Conservation (phyloP, 2,797 vertebrate genomes). For the Iguana delicatissima region DNA sequence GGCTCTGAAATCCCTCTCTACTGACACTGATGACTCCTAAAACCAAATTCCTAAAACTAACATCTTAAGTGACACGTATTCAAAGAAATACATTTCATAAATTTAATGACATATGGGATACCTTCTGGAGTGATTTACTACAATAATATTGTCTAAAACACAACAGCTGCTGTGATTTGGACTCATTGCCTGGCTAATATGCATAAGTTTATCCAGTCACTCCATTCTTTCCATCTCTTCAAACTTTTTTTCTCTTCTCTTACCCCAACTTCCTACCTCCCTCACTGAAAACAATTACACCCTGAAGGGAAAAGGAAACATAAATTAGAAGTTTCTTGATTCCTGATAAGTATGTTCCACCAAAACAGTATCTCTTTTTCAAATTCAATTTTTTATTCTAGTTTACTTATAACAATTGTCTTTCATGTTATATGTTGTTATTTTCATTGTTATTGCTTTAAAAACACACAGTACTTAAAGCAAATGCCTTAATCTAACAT, state of each 20-base stretch:
- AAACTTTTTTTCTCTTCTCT: neutral
- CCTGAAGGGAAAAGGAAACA: neutral
- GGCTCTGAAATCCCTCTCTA: neutral
- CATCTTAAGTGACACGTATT: conserved; percentile 11
- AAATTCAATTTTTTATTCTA: neutral
- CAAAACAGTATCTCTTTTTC: neutral
- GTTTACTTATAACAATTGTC: neutral
- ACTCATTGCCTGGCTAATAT: neutral
- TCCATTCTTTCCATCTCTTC: neutral
- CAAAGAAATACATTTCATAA: neutral
- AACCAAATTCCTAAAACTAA: neutral
- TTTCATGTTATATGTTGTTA: neutral
- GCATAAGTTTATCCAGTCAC: neutral
- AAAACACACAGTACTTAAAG: neutral
- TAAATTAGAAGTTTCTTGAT: neutral
- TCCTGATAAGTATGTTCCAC: neutral
- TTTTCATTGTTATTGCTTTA: neutral
- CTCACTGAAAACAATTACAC: neutral
- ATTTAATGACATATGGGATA: neutral
- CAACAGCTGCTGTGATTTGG: neutral
- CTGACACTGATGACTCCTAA: neutral
- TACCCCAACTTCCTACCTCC: neutral
- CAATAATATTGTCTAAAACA: neutral
- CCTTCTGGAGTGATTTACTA: neutral
- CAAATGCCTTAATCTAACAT: neutral